Evolutionary conservation across 2,113 vertebrate genomes (phyloP), one percentile per base, ranked within the genome.

Genomic region (Saccopteryx leptura): DNA sequence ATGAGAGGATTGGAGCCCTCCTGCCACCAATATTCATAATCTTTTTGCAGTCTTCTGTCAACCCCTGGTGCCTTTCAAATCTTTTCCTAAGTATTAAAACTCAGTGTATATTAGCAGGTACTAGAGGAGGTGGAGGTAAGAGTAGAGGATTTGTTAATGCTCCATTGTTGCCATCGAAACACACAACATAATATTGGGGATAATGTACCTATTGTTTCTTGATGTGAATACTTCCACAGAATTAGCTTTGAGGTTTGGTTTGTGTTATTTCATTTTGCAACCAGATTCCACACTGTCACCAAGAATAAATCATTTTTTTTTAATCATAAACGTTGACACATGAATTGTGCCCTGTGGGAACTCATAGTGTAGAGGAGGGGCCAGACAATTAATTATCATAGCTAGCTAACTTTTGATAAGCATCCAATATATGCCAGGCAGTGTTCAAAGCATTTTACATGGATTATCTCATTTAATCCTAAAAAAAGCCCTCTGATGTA

Each of bases 211-310:
- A 12, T 54, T n/a, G n/a, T 56, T 86, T 72, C 33, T 85, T 88
- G 23, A 8, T 65, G 15, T 80, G 24, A 14, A 31, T 54, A 71
- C 7, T 54, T 54, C 17, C 68, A 78, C n/a, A 33, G 61, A 28
- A 72, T 50, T 78, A 91, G 24, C 68, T 71, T 76, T 81, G 31
- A 94, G 46, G 31, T 5, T 69, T 80, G 18, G 15, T 31, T 93
- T 88, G 23, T 74, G 11, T 94, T 88, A 75, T 88, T 75, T 90
- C 81, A 58, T 71, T 96, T 86, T 66, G 58, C 17, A 94, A 85
- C 24, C 91, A 60, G 60, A 75, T 90, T 87, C 46, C 58, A 90
- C 31, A 56, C 4, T 66, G 21, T 88, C 93, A 92, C 65, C 61
- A 88, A 95, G 68, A 95, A 31, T 65, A 92, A 90, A 83, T 19